Percentiles rank a stretch among this genome's conserved stretches.
These are phyloP conservation scores for Spodoptera frugiperda DNA, from an alignment of 1,140 invertebrate species.

Conservation along the genomic window DNA sequence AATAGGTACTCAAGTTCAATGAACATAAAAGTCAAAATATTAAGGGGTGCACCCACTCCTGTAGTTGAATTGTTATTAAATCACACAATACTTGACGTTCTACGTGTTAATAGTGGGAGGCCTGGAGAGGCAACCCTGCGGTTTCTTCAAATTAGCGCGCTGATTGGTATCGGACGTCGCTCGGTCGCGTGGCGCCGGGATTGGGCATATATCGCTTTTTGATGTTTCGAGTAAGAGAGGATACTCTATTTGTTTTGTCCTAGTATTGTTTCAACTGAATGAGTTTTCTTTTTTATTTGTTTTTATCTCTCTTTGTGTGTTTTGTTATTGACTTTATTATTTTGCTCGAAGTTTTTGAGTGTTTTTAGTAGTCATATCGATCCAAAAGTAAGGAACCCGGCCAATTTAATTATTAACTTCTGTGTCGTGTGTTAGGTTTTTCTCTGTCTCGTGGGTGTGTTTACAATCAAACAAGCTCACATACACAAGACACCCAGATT, in stretches of 20 bases:
- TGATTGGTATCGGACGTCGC: slow-evolving; percentile 46
- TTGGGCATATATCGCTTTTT: slow-evolving; percentile 25
- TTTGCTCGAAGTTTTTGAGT: neutral
- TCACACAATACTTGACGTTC: slow-evolving; percentile 42
- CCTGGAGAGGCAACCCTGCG: slow-evolving; percentile 32
- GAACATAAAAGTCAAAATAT: slow-evolving; percentile 33
- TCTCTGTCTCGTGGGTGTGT: too few relatives aligned
- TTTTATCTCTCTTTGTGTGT: neutral
- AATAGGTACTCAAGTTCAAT: slow-evolving; percentile 7
- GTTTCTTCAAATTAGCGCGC: slow-evolving; percentile 42
- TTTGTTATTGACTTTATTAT: neutral
- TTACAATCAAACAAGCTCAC: too few relatives aligned
- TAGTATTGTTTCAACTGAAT: neutral
- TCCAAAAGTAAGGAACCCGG: too few relatives aligned
- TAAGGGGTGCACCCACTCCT: slow-evolving; percentile 22
- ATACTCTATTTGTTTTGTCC: neutral
- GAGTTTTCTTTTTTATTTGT: neutral
- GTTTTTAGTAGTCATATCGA: too few relatives aligned
- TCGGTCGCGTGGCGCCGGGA: slow-evolving; percentile 36
- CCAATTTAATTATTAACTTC: too few relatives aligned
- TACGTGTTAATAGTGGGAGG: slow-evolving; percentile 10
- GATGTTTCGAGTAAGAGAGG: neutral
- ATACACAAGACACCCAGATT: too few relatives aligned
- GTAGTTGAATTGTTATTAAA: slow-evolving; percentile 30
- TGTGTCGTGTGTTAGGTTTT: too few relatives aligned